These are phyloP conservation scores for Buathra laborator DNA, from an alignment of 2,888 invertebrate species.

Conservation along the genomic window DNA sequence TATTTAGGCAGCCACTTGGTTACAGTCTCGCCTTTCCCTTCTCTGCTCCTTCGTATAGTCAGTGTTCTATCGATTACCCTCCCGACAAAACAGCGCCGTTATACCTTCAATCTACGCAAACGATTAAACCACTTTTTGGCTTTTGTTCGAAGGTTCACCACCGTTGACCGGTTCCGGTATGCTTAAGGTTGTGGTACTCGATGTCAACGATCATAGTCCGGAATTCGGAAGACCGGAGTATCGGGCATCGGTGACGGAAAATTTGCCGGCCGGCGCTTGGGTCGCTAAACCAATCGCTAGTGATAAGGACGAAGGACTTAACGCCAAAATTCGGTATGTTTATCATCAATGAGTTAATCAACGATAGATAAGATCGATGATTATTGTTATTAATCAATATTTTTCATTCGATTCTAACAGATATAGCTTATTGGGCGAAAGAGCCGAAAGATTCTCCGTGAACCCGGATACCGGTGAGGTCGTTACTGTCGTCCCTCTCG, in stretches of 20 bases:
- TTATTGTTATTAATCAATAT: neutral
- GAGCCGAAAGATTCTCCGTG: conserved; percentile 92
- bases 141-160: conserved; percentile 90
- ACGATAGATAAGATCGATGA: neutral
- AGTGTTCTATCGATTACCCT: conserved; percentile 23
- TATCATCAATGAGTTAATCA: neutral
- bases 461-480: conserved; percentile 93
- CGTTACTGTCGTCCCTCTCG: conserved; percentile 90
- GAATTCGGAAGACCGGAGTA: conserved; percentile 94
- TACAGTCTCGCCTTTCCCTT: conserved; percentile 10
- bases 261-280: conserved; percentile 91
- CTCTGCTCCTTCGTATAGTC: conserved; percentile 15
- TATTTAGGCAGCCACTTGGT: conserved; percentile 46
- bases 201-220: conserved; percentile 97
- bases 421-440: conserved; percentile 93
- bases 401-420: conserved; percentile 80
- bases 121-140: neutral
- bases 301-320: conserved; percentile 94
- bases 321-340: conserved; percentile 91
- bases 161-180: conserved; percentile 97
- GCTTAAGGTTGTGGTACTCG: conserved; percentile 95
- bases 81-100: conserved; percentile 5
- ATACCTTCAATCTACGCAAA: neutral
- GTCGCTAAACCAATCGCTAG: conserved; percentile 92
- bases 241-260: conserved; percentile 92